Evolutionary conservation across 2,113 vertebrate species (phyloP), one percentile per base, ranked within the genome.

Genomic region (Gyps fulvus): DNA sequence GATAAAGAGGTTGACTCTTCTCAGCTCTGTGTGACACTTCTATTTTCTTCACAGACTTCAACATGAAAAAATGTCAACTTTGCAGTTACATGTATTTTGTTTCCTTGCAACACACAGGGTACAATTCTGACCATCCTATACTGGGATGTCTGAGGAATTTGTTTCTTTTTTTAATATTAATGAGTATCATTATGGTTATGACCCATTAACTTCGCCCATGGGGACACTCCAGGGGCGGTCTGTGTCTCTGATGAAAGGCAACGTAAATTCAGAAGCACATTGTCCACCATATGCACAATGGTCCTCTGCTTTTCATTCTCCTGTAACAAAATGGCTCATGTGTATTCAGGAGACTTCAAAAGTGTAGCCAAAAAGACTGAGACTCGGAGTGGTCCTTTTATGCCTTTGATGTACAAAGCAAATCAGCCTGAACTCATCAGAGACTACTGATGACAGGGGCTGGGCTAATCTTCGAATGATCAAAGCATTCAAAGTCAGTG

Each of bases 391-490:
- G 96, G 96, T 96, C 97, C 95, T 97, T 98, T 98, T 40, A 97
- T 96, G 97, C 87, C 98, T 98, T 98, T 98, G 98, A 98, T 98
- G 97, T 98, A 98, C 94, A 98, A 98, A 98, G 97, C 84, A 98
- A 98, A 98, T 98, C 98, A 98, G 94, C 63, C 97, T 86, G 96
- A 98, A 98, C 95, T 98, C 98, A 98, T 97, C 96, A 96, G 98
- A 98, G 98, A 98, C 96, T 90, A 79, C 95, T 81, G 93, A 98
- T 98, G 98, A 98, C 97, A 98, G 92, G 93, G 98, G 95, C 84
- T 97, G 98, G 97, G 97, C 97, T 98, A 98, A 98, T 98, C 97
- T 98, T 98, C 52, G 13, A 69, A 84, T 95, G 98, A 98, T 98
- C 98, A 98, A 98, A 98, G 98, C 90, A 93, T 95, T 96, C 93